Percentiles rank a stretch among this genome's conserved stretches.
Evolutionary conservation across 2,797 vertebrate species (phyloP).

Genomic region (Ciconia nigra): DNA sequence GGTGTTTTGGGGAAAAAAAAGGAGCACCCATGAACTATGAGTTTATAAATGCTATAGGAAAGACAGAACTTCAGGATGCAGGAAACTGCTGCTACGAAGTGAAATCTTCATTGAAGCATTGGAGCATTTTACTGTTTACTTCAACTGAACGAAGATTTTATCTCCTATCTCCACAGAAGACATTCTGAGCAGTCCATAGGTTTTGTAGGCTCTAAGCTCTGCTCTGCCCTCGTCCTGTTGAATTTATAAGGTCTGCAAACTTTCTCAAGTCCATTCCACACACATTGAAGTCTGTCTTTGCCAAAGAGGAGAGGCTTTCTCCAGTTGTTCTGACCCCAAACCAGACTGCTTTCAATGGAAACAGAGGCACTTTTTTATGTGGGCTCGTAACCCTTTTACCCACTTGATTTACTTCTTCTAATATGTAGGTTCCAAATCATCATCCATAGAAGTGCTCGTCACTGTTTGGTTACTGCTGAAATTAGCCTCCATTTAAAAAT

Average conservation of each 20-base stretch:
- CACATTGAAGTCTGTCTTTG: not conserved
- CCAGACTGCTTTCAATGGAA: not conserved
- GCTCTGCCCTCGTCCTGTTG: not conserved
- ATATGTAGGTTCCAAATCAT: not conserved
- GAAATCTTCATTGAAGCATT: not conserved
- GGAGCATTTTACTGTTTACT: not conserved
- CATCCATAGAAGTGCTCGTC: not conserved
- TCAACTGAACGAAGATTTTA: not conserved
- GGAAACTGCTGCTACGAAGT: not conserved
- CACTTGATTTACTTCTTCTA: not conserved
- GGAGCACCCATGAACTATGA: not conserved
- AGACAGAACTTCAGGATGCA: not conserved
- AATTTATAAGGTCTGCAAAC: not conserved
- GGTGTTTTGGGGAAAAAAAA: accelerated
- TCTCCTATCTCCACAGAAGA: not conserved
- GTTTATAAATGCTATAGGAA: not conserved
- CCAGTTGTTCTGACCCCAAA: not conserved
- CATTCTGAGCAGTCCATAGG: not conserved
- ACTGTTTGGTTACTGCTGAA: not conserved
- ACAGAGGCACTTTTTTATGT: not conserved
- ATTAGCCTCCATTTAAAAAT: not conserved
- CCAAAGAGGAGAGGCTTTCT: not conserved
- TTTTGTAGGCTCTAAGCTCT: not conserved
- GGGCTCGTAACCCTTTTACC: not conserved
- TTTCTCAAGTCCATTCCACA: not conserved